Evolutionary conservation across 2,113 vertebrate genomes (phyloP).

Genomic region (Lichenostomus cassidix): DNA sequence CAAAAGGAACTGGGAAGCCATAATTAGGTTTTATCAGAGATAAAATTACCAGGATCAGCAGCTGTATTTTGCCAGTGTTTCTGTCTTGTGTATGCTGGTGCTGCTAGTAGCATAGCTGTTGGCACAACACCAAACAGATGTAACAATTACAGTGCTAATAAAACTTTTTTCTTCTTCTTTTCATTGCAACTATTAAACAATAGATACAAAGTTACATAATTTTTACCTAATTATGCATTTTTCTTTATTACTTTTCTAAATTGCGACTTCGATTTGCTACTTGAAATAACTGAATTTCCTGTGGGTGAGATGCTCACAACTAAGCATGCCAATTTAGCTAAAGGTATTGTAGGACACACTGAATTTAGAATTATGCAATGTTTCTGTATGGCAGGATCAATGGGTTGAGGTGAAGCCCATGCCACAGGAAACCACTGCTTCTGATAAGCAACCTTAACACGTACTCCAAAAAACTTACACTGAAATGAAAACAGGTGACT

Average conservation of each 20-base stretch:
- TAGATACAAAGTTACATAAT: not conserved
- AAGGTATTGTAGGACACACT: not conserved
- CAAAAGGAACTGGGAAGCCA: not conserved
- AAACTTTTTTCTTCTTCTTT: not conserved
- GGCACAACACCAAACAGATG: not conserved
- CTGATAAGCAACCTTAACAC: not conserved
- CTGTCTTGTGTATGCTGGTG: not conserved
- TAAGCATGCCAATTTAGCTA: not conserved
- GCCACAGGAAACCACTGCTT: not conserved
- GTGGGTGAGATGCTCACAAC: not conserved
- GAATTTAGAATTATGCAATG: not conserved
- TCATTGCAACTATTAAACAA: not conserved
- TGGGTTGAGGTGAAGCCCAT: not conserved
- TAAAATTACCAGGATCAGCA: slow-evolving; percentile 1
- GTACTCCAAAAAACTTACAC: not conserved
- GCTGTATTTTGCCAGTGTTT: not conserved
- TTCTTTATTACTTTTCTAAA: not conserved
- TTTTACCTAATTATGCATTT: not conserved
- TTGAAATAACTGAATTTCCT: not conserved
- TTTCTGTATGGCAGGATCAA: not conserved
- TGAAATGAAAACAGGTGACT: not conserved
- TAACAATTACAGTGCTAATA: not conserved
- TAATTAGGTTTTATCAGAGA: not conserved
- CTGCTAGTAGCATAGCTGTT: not conserved
- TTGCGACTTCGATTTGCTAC: not conserved